A percentile compares a stretch with the other conserved stretches of the same genome.
These are phyloP conservation scores for Triops cancriformis DNA, from an alignment of 1,140 invertebrate genomes.

Conservation along the genomic window DNA sequence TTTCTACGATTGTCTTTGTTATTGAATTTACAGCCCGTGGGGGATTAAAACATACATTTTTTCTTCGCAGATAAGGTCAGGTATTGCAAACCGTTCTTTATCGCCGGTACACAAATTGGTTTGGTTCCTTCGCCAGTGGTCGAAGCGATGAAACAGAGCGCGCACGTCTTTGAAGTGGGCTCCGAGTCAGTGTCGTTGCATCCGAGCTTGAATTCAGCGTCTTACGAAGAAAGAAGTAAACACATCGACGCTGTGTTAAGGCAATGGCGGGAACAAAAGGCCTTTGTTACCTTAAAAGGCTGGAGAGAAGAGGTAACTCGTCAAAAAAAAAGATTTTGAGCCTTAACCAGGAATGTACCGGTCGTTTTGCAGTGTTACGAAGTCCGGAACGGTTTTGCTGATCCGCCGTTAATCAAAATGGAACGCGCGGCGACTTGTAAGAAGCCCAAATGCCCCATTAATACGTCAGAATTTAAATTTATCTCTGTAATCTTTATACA, in stretches of 20 bases:
- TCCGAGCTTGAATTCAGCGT: conserved; percentile 24
- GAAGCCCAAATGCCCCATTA: conserved; percentile 31
- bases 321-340: not conserved
- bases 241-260: conserved; percentile 69
- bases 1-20: too few relatives aligned
- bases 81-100: conserved; percentile 73
- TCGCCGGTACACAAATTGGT: conserved; percentile 79
- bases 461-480: too few relatives aligned
- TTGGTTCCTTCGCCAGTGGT: conserved; percentile 71
- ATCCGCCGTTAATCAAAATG: conserved; percentile 71
- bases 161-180: conserved; percentile 68
- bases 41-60: too few relatives aligned
- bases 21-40: too few relatives aligned
- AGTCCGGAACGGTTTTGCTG: conserved; percentile 61
- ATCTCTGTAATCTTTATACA: conserved; percentile 32
- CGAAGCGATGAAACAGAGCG: conserved; percentile 60
- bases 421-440: conserved; percentile 80
- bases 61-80: conserved; percentile 32
- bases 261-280: conserved; percentile 55
- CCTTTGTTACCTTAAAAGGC: conserved; percentile 63
- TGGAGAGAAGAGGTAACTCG: conserved; percentile 76
- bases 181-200: conserved; percentile 44
- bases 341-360: too few relatives aligned
- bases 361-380: conserved; percentile 61
- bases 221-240: conserved; percentile 63